These are phyloP conservation scores for Rotaria socialis DNA, from an alignment of 2,888 invertebrate genomes.

Conservation along the genomic window DNA sequence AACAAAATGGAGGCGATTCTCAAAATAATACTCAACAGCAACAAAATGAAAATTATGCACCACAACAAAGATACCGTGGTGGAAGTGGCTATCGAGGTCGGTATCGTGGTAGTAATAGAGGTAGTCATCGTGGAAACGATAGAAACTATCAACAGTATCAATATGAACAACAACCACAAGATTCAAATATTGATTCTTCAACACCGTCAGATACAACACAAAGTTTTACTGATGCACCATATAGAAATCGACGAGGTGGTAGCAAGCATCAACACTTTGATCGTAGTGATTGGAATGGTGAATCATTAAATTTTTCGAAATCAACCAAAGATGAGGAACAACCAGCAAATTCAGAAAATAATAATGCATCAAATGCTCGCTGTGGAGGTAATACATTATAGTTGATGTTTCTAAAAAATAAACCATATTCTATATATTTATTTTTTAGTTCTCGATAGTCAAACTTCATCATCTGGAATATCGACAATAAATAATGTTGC, in stretches of 20 bases:
- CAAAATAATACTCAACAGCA: neutral
- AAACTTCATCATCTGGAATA: neutral
- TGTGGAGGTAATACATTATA: neutral
- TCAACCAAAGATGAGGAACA: neutral
- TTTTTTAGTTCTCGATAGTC: neutral
- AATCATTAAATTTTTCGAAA: neutral
- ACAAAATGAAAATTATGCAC: neutral
- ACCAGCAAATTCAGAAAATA: neutral
- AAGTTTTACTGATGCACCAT: neutral
- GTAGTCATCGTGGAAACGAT: neutral
- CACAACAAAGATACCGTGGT: neutral
- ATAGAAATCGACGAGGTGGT: conserved; percentile 10
- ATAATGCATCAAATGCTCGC: neutral
- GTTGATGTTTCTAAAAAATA: neutral
- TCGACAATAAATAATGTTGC: neutral
- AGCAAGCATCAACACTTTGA: neutral
- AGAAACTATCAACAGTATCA: conserved; percentile 16
- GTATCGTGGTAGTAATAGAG: conserved; percentile 23
- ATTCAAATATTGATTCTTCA: neutral
- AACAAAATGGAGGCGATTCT: neutral
- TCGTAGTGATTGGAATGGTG: conserved; percentile 17
- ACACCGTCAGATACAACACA: neutral
- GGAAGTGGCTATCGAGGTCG: conserved; percentile 3
- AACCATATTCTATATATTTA: neutral
- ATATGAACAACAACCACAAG: neutral